phyloP scores from a whole-genome alignment of 2,888 invertebrate species.

The Sycophila texana region DNA sequence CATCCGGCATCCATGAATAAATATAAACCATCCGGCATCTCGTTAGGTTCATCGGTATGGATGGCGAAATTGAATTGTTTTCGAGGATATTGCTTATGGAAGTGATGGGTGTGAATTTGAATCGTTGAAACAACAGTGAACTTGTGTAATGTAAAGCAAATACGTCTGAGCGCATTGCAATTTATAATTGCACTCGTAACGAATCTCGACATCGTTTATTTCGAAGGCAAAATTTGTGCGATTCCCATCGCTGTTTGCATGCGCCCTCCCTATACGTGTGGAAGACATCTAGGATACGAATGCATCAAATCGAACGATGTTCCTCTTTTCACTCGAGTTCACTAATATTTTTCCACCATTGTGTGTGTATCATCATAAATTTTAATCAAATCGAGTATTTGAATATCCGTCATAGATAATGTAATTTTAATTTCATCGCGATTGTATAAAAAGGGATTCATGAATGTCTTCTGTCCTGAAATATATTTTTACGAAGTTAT shows the following conservation, averaged over 20 bases:
- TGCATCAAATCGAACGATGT: not conserved
- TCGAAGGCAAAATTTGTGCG: constrained; percentile 20
- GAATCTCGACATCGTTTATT: constrained; percentile 56
- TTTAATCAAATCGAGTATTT: constrained; percentile 4
- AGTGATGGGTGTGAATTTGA: not conserved
- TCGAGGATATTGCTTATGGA: not conserved
- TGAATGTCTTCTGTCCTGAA: not conserved
- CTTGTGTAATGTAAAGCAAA: constrained; percentile 63
- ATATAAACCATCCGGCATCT: constrained; percentile 11
- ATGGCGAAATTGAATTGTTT: constrained; percentile 42
- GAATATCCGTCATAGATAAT: not conserved
- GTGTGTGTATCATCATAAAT: constrained; percentile 20
- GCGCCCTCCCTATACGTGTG: not conserved
- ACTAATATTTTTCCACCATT: not conserved
- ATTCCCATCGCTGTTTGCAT: not conserved
- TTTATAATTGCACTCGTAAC: constrained; percentile 65
- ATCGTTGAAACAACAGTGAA: constrained; percentile 42
- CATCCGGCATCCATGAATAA: not conserved
- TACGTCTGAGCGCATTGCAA: constrained; percentile 60
- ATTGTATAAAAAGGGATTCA: not conserved
- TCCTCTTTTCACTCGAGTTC: not conserved
- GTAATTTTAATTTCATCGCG: not conserved
- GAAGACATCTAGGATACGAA: not conserved
- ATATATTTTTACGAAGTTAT: too few species aligned
- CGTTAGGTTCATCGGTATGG: constrained; percentile 18